phyloP scores from a whole-genome alignment of 64 coral and sea anemone species.

The Pocillopora verrucosa region DNA sequence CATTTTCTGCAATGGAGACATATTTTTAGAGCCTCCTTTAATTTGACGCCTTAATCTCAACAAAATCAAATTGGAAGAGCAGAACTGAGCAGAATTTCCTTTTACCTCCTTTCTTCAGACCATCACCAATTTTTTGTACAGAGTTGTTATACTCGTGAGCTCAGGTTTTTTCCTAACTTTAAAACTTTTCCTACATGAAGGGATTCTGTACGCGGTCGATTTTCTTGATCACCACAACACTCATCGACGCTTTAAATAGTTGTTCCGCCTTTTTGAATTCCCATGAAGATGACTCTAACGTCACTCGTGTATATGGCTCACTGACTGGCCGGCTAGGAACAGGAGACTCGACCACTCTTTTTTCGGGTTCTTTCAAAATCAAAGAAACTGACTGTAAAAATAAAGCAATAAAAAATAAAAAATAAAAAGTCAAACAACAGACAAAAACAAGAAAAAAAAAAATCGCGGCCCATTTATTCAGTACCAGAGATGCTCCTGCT shows the following conservation, averaged over 20 bases:
- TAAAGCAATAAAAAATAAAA: no score
- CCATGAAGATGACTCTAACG: constrained; percentile 13
- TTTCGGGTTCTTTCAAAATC: background rate
- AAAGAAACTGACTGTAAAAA: background rate
- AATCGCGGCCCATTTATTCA: no score
- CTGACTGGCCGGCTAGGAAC: background rate
- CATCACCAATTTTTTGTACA: background rate
- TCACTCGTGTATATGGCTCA: constrained; percentile 29
- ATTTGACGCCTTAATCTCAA: no score
- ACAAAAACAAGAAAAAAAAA: no score
- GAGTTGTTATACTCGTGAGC: background rate
- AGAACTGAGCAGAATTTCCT: no score
- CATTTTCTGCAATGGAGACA: no score
- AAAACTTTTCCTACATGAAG: constrained; percentile 65
- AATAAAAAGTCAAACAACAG: no score
- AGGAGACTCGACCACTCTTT: background rate
- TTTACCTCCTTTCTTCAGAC: no score
- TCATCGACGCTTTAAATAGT: constrained; percentile 48
- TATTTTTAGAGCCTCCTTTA: no score
- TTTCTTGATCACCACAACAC: background rate
- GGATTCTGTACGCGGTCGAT: constrained; percentile 82
- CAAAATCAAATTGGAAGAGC: no score
- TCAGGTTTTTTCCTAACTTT: constrained; percentile 39
- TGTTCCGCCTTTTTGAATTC: constrained; percentile 65
- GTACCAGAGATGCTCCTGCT: no score